Evolutionary conservation across 2,888 invertebrate genomes (phyloP).

Genomic region (Agonopterix alstromeriana): DNA sequence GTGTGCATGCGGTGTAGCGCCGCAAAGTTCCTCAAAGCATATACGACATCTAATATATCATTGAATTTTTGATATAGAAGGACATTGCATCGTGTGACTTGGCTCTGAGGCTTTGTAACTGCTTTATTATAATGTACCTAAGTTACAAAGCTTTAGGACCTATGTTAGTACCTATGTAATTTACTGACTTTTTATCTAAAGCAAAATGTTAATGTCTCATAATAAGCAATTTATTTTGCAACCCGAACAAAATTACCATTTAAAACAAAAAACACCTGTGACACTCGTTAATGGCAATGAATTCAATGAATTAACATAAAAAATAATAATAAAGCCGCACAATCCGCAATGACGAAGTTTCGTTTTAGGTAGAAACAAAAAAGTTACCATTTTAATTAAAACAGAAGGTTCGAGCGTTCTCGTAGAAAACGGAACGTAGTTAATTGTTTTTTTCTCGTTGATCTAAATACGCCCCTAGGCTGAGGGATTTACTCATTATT

Average conservation of each 20-base stretch:
- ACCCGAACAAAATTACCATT: background rate
- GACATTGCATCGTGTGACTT: too few relatives aligned
- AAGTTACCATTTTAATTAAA: constrained; percentile 44
- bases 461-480: constrained; percentile 31
- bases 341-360: constrained; percentile 12
- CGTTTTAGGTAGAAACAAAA: constrained; percentile 15
- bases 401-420: constrained; percentile 40
- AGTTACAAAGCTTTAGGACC: too few relatives aligned
- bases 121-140: too few relatives aligned
- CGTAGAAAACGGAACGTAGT: constrained; percentile 29
- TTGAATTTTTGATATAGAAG: too few relatives aligned
- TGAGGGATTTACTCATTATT: constrained; percentile 44
- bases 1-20: too few relatives aligned
- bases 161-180: too few relatives aligned
- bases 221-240: background rate
- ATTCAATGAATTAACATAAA: constrained; percentile 17
- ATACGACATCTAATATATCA: too few relatives aligned
- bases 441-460: constrained; percentile 41
- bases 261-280: background rate
- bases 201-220: background rate
- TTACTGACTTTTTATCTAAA: too few relatives aligned
- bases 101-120: too few relatives aligned
- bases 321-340: constrained; percentile 14
- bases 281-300: constrained; percentile 8
- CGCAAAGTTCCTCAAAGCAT: too few relatives aligned